phyloP scores from a whole-genome alignment of 2,797 vertebrate genomes.

The Paratrypauchen microcephalus region DNA sequence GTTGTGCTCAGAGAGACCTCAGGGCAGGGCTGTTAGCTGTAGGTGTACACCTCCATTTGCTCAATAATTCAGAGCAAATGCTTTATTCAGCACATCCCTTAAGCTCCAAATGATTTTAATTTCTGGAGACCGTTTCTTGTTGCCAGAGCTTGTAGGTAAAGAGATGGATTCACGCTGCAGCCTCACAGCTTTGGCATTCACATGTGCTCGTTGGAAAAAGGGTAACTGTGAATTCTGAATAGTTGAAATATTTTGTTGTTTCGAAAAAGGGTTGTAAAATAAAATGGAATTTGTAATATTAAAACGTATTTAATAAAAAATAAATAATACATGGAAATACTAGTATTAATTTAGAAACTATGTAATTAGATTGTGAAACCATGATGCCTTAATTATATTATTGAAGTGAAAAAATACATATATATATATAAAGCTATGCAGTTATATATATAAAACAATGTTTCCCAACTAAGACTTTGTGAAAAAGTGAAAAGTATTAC shows the following conservation, averaged over 20 bases:
- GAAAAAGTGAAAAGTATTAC: no score
- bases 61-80: conserved; percentile 72
- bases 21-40: conserved; percentile 52
- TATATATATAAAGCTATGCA: no score
- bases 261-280: neutral
- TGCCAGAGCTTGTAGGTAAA: conserved; percentile 33
- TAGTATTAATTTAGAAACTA: no score
- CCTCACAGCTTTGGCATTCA: conserved; percentile 12
- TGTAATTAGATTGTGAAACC: no score
- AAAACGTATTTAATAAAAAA: no score
- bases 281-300: no score
- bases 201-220: conserved; percentile 38
- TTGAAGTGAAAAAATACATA: no score
- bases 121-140: conserved; percentile 48
- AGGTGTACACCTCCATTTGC: conserved; percentile 71
- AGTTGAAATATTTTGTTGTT: conserved; percentile 36
- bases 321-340: no score
- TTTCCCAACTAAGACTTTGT: no score
- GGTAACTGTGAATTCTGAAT: conserved; percentile 22
- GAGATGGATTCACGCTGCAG: conserved; percentile 27
- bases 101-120: conserved; percentile 53
- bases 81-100: conserved; percentile 67
- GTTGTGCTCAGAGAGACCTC: conserved; percentile 44
- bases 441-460: no score
- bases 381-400: no score